Evolutionary conservation across 37 sponge, comb jelly and placozoan genomes (phyloP), one percentile per base, ranked within the genome.

Genomic region (Beroe ovata): DNA sequence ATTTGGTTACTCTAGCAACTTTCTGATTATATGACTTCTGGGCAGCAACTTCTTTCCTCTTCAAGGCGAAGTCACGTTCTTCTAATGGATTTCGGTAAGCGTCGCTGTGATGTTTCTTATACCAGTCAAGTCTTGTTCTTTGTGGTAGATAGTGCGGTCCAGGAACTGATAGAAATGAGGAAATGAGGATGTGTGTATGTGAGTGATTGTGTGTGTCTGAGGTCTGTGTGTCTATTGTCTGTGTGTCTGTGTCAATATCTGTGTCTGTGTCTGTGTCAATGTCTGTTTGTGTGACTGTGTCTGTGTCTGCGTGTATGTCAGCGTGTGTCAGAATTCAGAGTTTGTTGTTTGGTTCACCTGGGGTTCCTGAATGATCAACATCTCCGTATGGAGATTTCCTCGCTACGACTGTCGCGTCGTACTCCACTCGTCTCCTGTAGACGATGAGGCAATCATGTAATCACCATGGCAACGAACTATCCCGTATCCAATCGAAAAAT

Each of bases 41-140:
- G 11, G 54, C 54, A 11, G 6, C 11, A 16, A 47, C 54, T 11
- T 16, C 11, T 6, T 6, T 11, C 11, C 54, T 6, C 11, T 11
- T 6, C 11, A 47, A 6, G 11, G 54, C 54, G 54, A 16, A 47
- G 54, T 47, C 54, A 11, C 54, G 54, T 11, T 47, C 11, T 47
- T 47, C 54, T 47, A 47, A 11, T 16, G 54, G 54, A 11, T 47
- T 66, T 1, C 11, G 36, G 36, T 18, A 66, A 0, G 29, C 69
- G 36, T 66, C 69, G 6, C 8, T 30, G 16, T 66, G 69, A 18
- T 77, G 26, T 3, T 42, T 33, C 47, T 40, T 37, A 54, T 77
- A 77, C 84, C 84, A 77, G 26, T 77, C 54, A 4, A 77, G 47
- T 20, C 84, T 37, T 8, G 84, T 77, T 77, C 54, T 77, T 42